Evolutionary conservation across 64 coral and sea anemone genomes (phyloP).

Genomic region (Actinia equina): DNA sequence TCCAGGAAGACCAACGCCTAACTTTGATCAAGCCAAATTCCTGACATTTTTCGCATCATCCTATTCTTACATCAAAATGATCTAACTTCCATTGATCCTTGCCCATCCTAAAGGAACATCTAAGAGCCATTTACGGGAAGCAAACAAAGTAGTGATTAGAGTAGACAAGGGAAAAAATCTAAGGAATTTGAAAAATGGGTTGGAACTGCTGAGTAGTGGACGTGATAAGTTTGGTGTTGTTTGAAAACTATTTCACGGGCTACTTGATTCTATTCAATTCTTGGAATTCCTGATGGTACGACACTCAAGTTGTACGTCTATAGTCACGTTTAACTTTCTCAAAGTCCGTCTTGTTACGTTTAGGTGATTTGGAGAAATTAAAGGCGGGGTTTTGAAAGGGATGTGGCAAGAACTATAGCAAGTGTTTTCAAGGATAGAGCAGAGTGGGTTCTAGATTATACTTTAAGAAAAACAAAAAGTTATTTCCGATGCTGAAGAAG

Average conservation of each 20-base stretch:
- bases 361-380: background rate
- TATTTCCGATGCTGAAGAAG: too few relatives aligned
- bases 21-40: background rate
- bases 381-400: background rate
- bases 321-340: background rate
- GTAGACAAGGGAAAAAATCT: background rate
- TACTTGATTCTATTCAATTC: background rate
- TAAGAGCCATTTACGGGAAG: background rate
- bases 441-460: background rate
- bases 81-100: background rate
- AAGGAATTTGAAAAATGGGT: background rate
- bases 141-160: background rate
- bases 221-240: background rate
- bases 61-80: background rate
- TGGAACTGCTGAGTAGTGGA: background rate
- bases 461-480: background rate
- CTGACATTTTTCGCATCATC: background rate
- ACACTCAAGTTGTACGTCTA: background rate
- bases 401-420: background rate
- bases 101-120: background rate
- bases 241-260: constrained; percentile 5
- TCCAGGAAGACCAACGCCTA: background rate
- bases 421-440: background rate
- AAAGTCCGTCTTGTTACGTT: background rate
- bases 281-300: background rate